Base-by-base conservation (phyloP, 2,113 vertebrate species). In the Eurystomus gularis region DNA sequence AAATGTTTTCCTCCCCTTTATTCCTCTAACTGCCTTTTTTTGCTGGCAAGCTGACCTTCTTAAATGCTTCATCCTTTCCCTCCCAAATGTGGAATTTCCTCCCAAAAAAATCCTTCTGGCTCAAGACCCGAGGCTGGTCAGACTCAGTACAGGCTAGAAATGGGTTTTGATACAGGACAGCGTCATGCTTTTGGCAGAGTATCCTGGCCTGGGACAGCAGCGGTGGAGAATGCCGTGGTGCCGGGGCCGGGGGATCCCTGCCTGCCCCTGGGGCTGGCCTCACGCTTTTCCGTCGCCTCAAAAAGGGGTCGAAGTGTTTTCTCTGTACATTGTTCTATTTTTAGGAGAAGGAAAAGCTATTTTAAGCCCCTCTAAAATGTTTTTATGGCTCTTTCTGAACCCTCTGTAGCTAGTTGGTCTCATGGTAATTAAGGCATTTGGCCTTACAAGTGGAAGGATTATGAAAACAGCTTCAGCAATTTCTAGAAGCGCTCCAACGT, bases 51-150 rank as follows among this genome's bases (percentile, higher is more conserved):
- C 78, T 82, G 84, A 95, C 88, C 84, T 94, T 94, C 86, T 82
- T 57, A 94, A 94, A 94, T 79, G 93, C 78, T 95, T 96, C 86
- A 94, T 96, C 91, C 94, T 96, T 92, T 95, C 95, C 96, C 94
- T 96, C 96, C 96, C 96, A 96, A 91, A 95, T 28, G 91, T 96
- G 95, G 96, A 97, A 97, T 97, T 97, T 96, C 95, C 92, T 96
- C 83, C 89, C 44, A 10, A 75, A 96, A 96, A 93, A 94, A 23
- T 76, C 33, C 1, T 91, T 84, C 84, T 96, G 96, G 94, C 95
- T 91, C 65, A 23, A 79, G 77, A 80, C 70, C 70, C 70, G 66
- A 76, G 57, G 81, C 73, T 92, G 92, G 86, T 82, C 94, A 93
- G 88, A 33, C 81, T 86, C 52, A 75, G 73, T 31, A 29, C 57